Conservation (phyloP, 2,113 vertebrate genomes). For the Synodontis membranacea region DNA sequence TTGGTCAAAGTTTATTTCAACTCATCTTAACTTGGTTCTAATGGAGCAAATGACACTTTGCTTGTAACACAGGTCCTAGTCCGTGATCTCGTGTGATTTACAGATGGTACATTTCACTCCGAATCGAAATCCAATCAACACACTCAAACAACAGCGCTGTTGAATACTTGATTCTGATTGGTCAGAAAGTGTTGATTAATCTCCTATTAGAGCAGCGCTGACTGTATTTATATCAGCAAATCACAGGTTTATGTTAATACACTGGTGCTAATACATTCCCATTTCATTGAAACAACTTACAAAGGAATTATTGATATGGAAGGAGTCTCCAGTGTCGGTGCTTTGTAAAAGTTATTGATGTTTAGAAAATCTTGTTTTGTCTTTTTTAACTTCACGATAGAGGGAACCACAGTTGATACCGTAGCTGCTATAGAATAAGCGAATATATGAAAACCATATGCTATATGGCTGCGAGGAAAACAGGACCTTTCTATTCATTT, state of each 20-base stretch:
- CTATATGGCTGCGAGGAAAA: neutral
- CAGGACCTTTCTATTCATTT: neutral
- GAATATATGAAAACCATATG: neutral
- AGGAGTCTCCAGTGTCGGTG: neutral
- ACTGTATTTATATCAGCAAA: neutral
- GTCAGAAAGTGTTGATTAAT: neutral
- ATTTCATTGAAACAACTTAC: neutral
- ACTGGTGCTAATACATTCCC: neutral
- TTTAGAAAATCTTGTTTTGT: neutral
- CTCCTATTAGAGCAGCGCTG: neutral
- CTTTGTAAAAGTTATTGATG: neutral
- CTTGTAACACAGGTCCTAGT: neutral
- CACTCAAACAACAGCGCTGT: neutral
- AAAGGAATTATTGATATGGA: neutral
- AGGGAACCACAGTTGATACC: neutral
- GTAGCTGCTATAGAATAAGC: neutral
- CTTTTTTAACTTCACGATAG: neutral
- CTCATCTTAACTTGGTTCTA: neutral
- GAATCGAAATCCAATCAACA: neutral
- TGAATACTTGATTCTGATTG: neutral
- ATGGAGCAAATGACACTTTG: neutral
- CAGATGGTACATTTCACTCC: neutral
- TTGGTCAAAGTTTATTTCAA: neutral
- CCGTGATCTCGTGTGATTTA: neutral
- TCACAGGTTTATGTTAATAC: neutral